Percentiles rank a stretch among this genome's conserved stretches.
Conservation (phyloP, 1,140 invertebrate genomes). For the Caenorhabditis remanei region DNA sequence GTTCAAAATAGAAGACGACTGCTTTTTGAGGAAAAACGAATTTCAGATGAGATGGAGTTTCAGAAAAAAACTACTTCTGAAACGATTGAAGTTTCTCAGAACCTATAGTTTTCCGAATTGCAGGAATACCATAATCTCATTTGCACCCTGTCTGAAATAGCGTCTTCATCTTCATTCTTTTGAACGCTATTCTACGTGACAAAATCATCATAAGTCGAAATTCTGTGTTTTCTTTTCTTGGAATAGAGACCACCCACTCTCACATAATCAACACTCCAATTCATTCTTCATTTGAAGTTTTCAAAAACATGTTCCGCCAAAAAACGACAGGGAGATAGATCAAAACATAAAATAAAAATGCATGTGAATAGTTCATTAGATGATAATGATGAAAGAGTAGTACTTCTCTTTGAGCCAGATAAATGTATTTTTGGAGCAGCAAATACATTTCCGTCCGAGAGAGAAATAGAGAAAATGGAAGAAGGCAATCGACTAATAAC, state of each 20-base stretch:
- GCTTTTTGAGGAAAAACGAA: no score
- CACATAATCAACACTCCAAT: neutral
- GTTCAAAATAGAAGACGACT: neutral
- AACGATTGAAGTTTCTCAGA: no score
- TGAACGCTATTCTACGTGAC: neutral
- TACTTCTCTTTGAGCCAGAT: neutral
- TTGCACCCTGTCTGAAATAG: no score
- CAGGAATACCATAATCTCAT: no score
- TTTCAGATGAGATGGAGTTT: no score
- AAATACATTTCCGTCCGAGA: neutral
- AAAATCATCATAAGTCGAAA: neutral
- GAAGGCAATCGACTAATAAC: conserved; percentile 37
- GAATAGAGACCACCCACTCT: conserved; percentile 11
- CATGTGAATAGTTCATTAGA: conserved; percentile 30
- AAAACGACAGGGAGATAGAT: neutral
- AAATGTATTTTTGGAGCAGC: conserved; percentile 31
- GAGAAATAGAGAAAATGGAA: neutral
- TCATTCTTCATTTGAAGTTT: neutral
- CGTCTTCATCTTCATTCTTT: no score
- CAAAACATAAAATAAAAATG: neutral
- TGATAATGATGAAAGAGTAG: neutral
- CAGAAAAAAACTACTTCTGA: no score
- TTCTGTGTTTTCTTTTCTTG: neutral
- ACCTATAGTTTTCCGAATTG: no score
- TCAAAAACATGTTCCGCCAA: neutral